These are phyloP conservation scores for Actinia tenebrosa DNA, from an alignment of 64 coral and sea anemone genomes.

Conservation along the genomic window DNA sequence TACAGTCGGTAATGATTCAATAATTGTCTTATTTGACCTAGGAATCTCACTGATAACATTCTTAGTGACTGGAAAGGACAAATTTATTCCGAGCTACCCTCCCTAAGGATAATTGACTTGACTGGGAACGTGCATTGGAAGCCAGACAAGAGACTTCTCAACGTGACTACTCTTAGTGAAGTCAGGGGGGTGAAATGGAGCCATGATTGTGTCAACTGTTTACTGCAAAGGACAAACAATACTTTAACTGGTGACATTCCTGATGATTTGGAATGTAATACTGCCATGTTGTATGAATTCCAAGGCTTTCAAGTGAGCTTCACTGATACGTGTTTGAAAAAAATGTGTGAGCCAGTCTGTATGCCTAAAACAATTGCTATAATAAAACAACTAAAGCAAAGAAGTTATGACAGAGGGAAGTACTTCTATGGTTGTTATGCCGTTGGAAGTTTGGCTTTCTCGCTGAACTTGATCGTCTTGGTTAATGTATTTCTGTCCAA, in stretches of 20 bases:
- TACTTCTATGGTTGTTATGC: background rate
- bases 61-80: constrained; percentile 31
- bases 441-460: constrained; percentile 7
- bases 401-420: background rate
- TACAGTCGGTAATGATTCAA: too few relatives aligned
- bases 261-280: background rate
- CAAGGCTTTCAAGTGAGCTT: background rate
- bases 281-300: background rate
- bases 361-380: background rate
- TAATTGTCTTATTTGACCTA: background rate
- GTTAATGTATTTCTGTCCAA: constrained; percentile 10
- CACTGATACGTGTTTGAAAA: background rate
- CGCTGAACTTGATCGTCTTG: constrained; percentile 24
- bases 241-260: background rate
- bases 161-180: background rate
- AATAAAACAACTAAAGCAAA: background rate
- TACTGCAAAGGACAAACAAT: background rate
- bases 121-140: constrained; percentile 30
- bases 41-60: constrained; percentile 22
- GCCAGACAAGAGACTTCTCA: constrained; percentile 28
- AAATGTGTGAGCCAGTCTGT: background rate
- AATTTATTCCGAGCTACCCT: constrained; percentile 18
- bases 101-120: constrained; percentile 19
- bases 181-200: constrained; percentile 40
- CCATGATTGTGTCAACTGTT: constrained; percentile 21